Conservation (phyloP, 1,140 invertebrate species). For the Rhopalosiphum maidis region DNA sequence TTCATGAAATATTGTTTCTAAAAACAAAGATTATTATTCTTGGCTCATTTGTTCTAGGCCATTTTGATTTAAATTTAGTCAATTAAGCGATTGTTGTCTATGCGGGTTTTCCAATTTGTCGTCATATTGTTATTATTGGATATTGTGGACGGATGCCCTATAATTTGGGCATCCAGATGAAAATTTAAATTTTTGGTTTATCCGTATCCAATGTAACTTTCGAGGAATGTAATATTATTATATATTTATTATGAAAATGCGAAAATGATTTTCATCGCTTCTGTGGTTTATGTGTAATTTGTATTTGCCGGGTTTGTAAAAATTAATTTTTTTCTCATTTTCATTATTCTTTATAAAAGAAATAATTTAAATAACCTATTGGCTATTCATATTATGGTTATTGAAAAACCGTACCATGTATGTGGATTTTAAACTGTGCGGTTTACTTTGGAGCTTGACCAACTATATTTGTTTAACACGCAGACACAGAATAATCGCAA, state of each 20-base stretch:
- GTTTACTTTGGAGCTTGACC: neutral
- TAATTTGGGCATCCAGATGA: neutral
- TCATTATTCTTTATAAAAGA: no score
- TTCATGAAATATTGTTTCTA: neutral
- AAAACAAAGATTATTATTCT: neutral
- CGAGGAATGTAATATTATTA: no score
- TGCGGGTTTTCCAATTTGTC: neutral
- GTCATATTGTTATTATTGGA: neutral
- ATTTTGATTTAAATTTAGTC: neutral
- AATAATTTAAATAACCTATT: no score
- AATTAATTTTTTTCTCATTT: no score
- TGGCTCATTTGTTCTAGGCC: neutral
- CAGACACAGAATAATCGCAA: neutral
- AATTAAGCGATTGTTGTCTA: neutral
- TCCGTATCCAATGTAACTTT: no score
- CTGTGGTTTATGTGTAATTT: no score
- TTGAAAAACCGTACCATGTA: neutral
- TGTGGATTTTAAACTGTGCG: neutral
- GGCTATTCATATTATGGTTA: no score
- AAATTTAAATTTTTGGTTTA: neutral
- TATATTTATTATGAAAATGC: no score
- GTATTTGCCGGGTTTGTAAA: no score
- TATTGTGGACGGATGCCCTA: no score
- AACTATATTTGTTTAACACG: neutral
- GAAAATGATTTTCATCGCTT: no score